A percentile compares a stretch with the other conserved stretches of the same genome.
Evolutionary conservation across 2,113 vertebrate species (phyloP).

Genomic region (Perca flavescens): DNA sequence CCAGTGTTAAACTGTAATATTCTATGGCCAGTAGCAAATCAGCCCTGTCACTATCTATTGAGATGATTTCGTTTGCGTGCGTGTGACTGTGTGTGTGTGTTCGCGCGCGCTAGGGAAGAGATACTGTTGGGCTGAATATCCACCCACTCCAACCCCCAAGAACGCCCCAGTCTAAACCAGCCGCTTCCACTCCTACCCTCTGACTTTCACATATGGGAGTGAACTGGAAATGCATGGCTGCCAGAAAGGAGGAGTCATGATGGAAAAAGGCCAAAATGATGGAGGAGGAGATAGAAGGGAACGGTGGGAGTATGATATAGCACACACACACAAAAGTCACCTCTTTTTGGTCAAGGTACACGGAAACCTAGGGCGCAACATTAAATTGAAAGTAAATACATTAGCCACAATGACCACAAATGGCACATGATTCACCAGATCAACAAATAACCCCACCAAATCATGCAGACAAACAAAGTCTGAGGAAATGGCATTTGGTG

Average conservation of each 20-base stretch:
- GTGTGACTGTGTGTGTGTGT: constrained; percentile 24
- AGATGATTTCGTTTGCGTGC: constrained; percentile 64
- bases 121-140: constrained; percentile 60
- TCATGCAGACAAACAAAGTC: constrained; percentile 69
- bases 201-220: constrained; percentile 81
- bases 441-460: constrained; percentile 53
- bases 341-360: constrained; percentile 51
- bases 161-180: constrained; percentile 75
- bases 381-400: constrained; percentile 53
- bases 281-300: constrained; percentile 65
- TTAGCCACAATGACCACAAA: constrained; percentile 45
- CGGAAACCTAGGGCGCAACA: constrained; percentile 32
- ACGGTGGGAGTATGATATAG: constrained; percentile 55
- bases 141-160: constrained; percentile 76
- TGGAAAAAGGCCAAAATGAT: constrained; percentile 82
- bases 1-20: constrained; percentile 80
- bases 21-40: constrained; percentile 74
- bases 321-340: constrained; percentile 30
- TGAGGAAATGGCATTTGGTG: constrained; percentile 73
- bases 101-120: constrained; percentile 10
- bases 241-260: constrained; percentile 76
- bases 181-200: constrained; percentile 72
- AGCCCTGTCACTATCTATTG: constrained; percentile 77
- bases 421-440: constrained; percentile 54
- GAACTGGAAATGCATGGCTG: constrained; percentile 74